These are phyloP conservation scores for Antheraea yamamai DNA, from an alignment of 2,888 invertebrate genomes.

Conservation along the genomic window DNA sequence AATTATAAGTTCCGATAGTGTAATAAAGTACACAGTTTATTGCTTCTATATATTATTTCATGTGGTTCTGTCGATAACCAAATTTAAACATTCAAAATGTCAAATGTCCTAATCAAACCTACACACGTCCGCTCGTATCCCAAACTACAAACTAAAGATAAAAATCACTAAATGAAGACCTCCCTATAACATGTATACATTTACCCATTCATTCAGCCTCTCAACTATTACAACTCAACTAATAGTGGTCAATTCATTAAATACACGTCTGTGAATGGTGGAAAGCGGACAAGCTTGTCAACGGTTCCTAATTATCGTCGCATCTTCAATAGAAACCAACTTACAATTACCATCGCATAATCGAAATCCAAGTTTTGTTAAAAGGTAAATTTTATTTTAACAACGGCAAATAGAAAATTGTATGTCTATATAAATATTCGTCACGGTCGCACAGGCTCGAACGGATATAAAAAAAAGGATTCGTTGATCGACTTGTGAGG, in stretches of 20 bases:
- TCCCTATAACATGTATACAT: conserved; percentile 20
- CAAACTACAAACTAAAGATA: conserved; percentile 20
- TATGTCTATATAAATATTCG: conserved; percentile 55
- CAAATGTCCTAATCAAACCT: conserved; percentile 15
- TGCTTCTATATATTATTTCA: not conserved
- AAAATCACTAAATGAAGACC: conserved; percentile 24
- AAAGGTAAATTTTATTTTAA: conserved; percentile 6
- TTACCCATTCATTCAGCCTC: conserved; percentile 44
- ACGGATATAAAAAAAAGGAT: conserved; percentile 65
- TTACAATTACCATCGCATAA: conserved; percentile 21
- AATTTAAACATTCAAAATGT: conserved; percentile 13
- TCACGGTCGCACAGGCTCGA: conserved; percentile 60
- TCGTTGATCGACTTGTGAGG: conserved; percentile 74
- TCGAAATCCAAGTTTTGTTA: not conserved
- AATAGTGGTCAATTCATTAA: conserved; percentile 44
- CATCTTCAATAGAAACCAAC: conserved; percentile 36
- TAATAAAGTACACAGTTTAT: conserved; percentile 6
- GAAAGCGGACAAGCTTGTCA: conserved; percentile 48
- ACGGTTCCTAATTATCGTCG: conserved; percentile 56
- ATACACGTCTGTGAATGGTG: conserved; percentile 30
- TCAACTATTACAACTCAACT: conserved; percentile 35
- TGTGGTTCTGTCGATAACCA: conserved; percentile 6
- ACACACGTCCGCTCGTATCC: conserved; percentile 15
- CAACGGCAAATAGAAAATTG: conserved; percentile 18
- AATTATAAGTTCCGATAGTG: not conserved